Base-by-base conservation (phyloP, 2,797 vertebrate genomes). In the Chrysocyon brachyurus region DNA sequence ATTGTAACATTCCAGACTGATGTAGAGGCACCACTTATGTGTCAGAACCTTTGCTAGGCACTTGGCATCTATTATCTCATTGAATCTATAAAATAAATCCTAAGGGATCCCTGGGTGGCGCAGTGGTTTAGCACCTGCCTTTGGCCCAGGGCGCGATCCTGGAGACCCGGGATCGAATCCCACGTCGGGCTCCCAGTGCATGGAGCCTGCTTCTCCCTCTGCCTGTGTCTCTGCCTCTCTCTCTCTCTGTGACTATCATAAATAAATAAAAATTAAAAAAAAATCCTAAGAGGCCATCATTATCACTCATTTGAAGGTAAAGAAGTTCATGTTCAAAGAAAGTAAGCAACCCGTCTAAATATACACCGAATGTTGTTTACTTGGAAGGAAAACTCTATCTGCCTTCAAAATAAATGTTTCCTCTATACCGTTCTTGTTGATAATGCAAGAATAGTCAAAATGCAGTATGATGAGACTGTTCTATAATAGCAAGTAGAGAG, bases 261-360 rank as follows among this genome's bases (percentile, higher is more conserved):
- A 33, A 33, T 33, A 33, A 33, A 33, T 33, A 33, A 33, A 33
- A 33, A 33, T 33, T 33, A 33, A 33, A 33, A 33, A 33, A 33
- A 61, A 93, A 61, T 9, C 7, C 56, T 63, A 28, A n/a, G 26
- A 77, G 40, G 12, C n/a, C 93, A 57, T 52, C 61, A 72, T 6
- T 49, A 73, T 22, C 11, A 33, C 22, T 87, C 31, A 59, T 49
- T 73, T 93, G 54, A 96, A 75, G 40, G 84, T 52, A 28, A 85
- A 64, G 24, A 94, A 90, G 17, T 17, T 77, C 66, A 92, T 36
- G 3, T 72, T 92, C 33, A 88, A 90, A 97, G 40, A 91, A 96
- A 88, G 73, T 36, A 92, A 93, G 16, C 17, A 75, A 73, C 26
- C 40, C 33, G 68, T 49, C n/a, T 57, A 93, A 83, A 90, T 54